These are phyloP conservation scores for Sebastes iracundus DNA, from an alignment of 2,797 vertebrate species.

Conservation along the genomic window DNA sequence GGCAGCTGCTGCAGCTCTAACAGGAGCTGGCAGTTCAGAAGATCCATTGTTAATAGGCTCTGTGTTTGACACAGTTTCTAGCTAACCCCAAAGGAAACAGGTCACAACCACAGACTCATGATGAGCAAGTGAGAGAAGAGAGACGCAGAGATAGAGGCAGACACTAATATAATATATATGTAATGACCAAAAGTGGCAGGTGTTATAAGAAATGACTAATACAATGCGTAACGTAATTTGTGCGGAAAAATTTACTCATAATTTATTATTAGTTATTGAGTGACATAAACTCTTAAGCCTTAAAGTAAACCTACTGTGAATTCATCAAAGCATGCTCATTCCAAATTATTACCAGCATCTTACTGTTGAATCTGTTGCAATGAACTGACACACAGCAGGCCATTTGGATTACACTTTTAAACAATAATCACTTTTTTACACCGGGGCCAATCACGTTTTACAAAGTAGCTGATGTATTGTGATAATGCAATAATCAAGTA, in stretches of 20 bases:
- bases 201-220: not conserved
- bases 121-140: conserved; percentile 1
- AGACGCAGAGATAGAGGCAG: not conserved
- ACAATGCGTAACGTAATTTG: not conserved
- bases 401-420: not conserved
- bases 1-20: conserved; percentile 47
- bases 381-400: not conserved
- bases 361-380: not conserved
- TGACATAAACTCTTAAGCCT: not conserved
- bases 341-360: not conserved
- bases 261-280: not conserved
- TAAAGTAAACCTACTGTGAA: conserved; percentile 3
- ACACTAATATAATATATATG: not conserved
- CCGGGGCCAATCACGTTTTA: not conserved
- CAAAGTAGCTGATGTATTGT: not conserved
- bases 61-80: conserved; percentile 61
- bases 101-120: conserved; percentile 50
- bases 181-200: not conserved
- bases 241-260: not conserved
- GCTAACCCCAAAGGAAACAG: conserved; percentile 49
- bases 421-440: not conserved
- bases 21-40: conserved; percentile 55
- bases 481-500: not conserved
- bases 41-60: conserved; percentile 73
- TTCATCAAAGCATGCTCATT: not conserved